A percentile compares a stretch with the other conserved stretches of the same genome.
Evolutionary conservation across 2,113 vertebrate species (phyloP).

Genomic region (Barnardius zonarius): DNA sequence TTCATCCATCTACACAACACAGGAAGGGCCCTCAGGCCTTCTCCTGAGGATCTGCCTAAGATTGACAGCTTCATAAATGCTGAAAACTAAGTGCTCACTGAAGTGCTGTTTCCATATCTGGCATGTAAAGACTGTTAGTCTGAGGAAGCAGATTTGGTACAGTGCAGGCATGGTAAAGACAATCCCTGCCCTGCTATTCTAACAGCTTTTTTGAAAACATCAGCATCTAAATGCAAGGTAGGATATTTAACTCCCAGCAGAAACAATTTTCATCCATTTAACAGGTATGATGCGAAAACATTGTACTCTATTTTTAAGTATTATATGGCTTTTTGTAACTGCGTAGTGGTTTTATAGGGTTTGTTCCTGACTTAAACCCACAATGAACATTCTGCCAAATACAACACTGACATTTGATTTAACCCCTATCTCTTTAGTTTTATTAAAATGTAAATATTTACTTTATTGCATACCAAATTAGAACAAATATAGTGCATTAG

Average conservation of each 20-base stretch:
- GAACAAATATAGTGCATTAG: not conserved
- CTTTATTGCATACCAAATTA: constrained; percentile 1
- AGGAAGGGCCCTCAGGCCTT: not conserved
- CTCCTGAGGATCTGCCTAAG: not conserved
- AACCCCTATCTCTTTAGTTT: not conserved
- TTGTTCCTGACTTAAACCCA: not conserved
- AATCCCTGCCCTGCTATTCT: not conserved
- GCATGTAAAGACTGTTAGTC: not conserved
- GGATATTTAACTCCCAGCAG: not conserved
- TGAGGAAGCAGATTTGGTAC: not conserved
- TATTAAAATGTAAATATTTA: constrained; percentile 38
- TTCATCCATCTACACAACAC: not conserved
- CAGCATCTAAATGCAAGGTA: not conserved
- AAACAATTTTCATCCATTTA: not conserved
- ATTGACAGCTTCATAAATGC: not conserved
- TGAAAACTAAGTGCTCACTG: not conserved
- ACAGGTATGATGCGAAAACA: not conserved
- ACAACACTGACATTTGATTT: not conserved
- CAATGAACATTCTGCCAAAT: not conserved
- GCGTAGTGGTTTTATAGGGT: not conserved
- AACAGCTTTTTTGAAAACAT: not conserved
- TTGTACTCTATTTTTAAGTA: not conserved
- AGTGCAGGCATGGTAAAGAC: not conserved
- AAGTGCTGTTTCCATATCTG: not conserved
- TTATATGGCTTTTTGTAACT: not conserved